Conservation (phyloP, 2,113 vertebrate genomes). For the Sebastes schlegelii region DNA sequence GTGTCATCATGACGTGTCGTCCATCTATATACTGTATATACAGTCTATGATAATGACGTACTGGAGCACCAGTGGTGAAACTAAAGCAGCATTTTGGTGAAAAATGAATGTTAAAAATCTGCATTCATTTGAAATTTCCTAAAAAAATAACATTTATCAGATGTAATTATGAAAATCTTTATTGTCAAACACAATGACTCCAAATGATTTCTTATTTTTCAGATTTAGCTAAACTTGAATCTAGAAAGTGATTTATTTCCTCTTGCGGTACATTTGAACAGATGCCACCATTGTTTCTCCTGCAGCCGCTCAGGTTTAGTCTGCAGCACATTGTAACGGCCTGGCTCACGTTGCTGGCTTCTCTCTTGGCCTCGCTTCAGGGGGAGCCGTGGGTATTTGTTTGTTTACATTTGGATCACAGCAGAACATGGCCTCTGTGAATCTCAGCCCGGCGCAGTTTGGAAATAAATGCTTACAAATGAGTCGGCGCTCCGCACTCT, state of each 20-base stretch:
- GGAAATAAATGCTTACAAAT: slow-evolving; percentile 15
- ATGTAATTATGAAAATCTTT: background rate
- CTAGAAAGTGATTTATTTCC: background rate
- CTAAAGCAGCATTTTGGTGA: background rate
- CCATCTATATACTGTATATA: too few relatives aligned
- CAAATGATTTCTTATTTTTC: background rate
- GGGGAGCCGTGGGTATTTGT: background rate
- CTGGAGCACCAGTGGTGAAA: background rate
- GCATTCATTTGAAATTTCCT: background rate
- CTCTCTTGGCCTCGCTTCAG: background rate
- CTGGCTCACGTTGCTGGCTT: slow-evolving; percentile 1
- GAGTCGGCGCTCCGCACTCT: background rate
- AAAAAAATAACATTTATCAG: background rate
- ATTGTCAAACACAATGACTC: background rate
- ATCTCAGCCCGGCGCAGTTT: background rate
- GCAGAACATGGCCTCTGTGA: background rate
- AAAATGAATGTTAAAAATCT: background rate
- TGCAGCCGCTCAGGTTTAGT: background rate
- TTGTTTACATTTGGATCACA: slow-evolving; percentile 15
- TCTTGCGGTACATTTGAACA: background rate
- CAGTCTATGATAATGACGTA: too few relatives aligned
- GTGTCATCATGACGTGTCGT: too few relatives aligned
- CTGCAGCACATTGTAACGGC: background rate
- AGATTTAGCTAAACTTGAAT: background rate
- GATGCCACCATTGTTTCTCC: background rate